Evolutionary conservation across 2,113 vertebrate genomes (phyloP).

Genomic region (Pterophyllum scalare): DNA sequence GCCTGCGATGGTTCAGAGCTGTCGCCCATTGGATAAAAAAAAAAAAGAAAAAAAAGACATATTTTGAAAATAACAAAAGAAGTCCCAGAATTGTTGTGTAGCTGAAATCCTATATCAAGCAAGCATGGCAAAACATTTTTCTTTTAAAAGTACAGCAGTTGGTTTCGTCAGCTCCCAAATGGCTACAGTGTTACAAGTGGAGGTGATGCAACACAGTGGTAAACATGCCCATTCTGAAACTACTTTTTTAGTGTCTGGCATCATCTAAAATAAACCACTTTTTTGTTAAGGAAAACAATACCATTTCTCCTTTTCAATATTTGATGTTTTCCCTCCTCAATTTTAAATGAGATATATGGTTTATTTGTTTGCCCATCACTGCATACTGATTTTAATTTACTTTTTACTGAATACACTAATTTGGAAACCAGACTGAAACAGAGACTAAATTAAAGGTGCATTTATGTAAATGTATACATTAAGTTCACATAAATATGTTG

Average conservation of each 20-base stretch:
- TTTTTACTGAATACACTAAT: neutral
- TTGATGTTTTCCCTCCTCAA: neutral
- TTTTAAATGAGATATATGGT: neutral
- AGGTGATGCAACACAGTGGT: conserved; percentile 9
- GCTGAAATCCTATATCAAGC: neutral
- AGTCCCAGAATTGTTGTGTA: neutral
- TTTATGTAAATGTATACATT: neutral
- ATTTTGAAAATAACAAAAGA: neutral
- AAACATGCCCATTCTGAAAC: neutral
- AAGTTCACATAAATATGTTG: neutral
- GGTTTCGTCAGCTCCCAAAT: neutral
- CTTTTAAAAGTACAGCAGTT: neutral
- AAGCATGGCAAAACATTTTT: neutral
- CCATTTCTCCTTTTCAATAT: neutral
- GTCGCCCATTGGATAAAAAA: neutral
- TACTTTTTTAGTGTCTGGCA: neutral
- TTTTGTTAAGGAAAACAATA: neutral
- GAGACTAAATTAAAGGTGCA: neutral
- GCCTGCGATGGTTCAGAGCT: neutral
- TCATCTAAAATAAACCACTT: neutral
- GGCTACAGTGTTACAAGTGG: neutral
- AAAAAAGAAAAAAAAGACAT: neutral
- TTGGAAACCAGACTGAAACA: neutral
- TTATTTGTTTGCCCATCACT: neutral
- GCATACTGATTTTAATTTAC: neutral